phyloP scores from a whole-genome alignment of 1,140 invertebrate genomes.

The Heterodera carotae region DNA sequence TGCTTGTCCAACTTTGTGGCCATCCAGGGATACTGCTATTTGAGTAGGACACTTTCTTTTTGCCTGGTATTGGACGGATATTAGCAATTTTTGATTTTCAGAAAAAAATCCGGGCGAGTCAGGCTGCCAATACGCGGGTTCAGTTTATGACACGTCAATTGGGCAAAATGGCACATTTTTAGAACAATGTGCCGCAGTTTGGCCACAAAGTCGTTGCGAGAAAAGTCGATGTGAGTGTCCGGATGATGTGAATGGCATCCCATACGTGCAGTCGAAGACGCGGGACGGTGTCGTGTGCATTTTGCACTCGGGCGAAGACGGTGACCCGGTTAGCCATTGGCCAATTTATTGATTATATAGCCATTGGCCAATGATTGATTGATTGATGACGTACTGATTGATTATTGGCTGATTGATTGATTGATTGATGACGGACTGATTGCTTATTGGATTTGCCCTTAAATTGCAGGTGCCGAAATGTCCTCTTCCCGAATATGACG shows the following conservation, averaged over 20 bases:
- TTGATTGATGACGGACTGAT: too few species aligned
- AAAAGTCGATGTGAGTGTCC: slow-evolving; percentile 64
- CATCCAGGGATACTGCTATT: slow-evolving; percentile 64
- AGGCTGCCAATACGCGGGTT: slow-evolving; percentile 59
- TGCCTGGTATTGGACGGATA: too few species aligned
- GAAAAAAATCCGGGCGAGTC: slow-evolving; percentile 64
- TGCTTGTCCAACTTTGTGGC: slow-evolving; percentile 63
- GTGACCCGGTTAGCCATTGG: slow-evolving; percentile 52
- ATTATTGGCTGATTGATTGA: too few species aligned
- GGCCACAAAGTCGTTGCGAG: slow-evolving; percentile 64
- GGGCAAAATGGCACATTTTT: neutral
- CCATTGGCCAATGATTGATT: neutral
- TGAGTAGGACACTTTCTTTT: slow-evolving; percentile 47
- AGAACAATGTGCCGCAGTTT: slow-evolving; percentile 61
- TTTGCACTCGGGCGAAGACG: slow-evolving; percentile 62
- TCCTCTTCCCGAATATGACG: slow-evolving; percentile 64
- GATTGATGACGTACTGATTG: too few species aligned
- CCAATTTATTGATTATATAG: neutral
- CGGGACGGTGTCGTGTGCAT: slow-evolving; percentile 63
- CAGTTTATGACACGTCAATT: neutral
- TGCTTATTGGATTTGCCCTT: too few species aligned
- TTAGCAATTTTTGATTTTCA: slow-evolving; percentile 40
- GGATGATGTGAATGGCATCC: slow-evolving; percentile 62
- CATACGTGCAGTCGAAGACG: slow-evolving; percentile 62
- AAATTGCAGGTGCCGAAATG: slow-evolving; percentile 52